Base-by-base conservation (phyloP, 2,797 vertebrate species). In the Sebastes kiyomatsui region DNA sequence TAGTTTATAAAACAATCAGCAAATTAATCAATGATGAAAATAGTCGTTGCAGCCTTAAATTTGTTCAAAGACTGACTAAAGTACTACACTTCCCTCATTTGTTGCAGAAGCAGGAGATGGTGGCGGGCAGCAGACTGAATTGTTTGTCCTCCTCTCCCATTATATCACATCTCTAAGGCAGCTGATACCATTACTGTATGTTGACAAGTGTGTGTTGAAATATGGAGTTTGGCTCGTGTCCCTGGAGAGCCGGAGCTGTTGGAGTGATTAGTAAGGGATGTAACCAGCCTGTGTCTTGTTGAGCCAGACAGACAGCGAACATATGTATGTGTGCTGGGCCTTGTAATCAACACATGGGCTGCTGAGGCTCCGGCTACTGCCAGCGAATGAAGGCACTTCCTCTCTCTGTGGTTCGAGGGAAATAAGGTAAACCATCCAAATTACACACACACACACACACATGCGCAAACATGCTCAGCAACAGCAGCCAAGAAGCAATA, bases 211-310 rank as follows among this genome's bases (percentile, higher is more conserved):
- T 74, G 77, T 62, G 58, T 66, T 82, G 87, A 82, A 88, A 85
- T 81, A 62, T 79, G 42, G 82, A 73, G 79, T 92, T 91, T 82
- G 82, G 87, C 85, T 81, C 0, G 25, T 4, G 66, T 93, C 92
- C 83, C 91, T 42, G 82, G 92, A 87, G 91, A 88, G 80, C 20
- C 4, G 20, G 84, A 82, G 89, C 66, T 87, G 87, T 87, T 90
- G 86, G 87, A 90, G 81, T 89, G 87, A 95, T 94, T 90, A 93
- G 90, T 69, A 88, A 84, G 86, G 83, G 90, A 54, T 84, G 81
- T 74, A 86, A 88, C 61, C 86, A 86, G 89, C 68, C 81, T 85
- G 91, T 75, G 73, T 84, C 84, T 86, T 72, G 78, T 85, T 81
- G 87, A 79, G 87, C 83, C 78, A 84, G 80, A 90, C 77, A 84